These are phyloP conservation scores for Epizoanthus fatuus DNA, from an alignment of 92 coral and sea anemone genomes.

Conservation along the genomic window DNA sequence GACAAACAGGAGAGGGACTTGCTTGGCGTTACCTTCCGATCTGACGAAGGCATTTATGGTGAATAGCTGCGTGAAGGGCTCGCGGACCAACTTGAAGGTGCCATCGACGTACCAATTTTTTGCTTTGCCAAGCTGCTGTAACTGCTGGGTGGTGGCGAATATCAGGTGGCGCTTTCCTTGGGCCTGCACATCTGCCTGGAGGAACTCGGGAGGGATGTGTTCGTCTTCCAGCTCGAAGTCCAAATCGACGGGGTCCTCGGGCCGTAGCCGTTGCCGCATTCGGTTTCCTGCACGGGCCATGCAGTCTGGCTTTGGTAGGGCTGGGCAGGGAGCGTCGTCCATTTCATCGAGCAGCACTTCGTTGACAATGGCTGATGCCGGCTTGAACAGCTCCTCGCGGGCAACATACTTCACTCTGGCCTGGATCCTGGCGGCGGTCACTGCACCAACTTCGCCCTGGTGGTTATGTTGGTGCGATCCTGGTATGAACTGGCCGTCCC, in stretches of 20 bases:
- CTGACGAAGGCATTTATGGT: too few relatives aligned
- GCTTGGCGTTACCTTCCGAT: too few relatives aligned
- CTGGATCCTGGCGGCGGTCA: not conserved
- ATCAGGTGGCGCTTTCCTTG: slow-evolving; percentile 37
- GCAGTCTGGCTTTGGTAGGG: slow-evolving; percentile 16
- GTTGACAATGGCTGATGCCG: not conserved
- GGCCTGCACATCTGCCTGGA: slow-evolving; percentile 22
- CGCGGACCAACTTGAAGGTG: slow-evolving; percentile 37
- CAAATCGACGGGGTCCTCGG: slow-evolving; percentile 37
- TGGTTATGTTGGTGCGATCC: slow-evolving; percentile 26
- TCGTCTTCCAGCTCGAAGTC: slow-evolving; percentile 29
- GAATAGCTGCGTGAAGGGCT: slow-evolving; percentile 29
- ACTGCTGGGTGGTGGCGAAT: slow-evolving; percentile 38
- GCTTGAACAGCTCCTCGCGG: slow-evolving; percentile 1
- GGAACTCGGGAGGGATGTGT: slow-evolving; percentile 38
- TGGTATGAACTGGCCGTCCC: not conserved
- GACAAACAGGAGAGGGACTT: too few relatives aligned
- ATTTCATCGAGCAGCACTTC: slow-evolving; percentile 19
- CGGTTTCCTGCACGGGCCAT: slow-evolving; percentile 27
- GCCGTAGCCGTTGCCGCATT: slow-evolving; percentile 19
- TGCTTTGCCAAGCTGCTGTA: slow-evolving; percentile 26
- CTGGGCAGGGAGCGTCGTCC: slow-evolving; percentile 27
- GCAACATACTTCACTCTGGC: slow-evolving; percentile 7
- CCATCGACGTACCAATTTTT: slow-evolving; percentile 48
- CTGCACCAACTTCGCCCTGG: not conserved